Percentiles rank a stretch among this genome's conserved stretches.
Evolutionary conservation across 2,113 vertebrate species (phyloP).

Genomic region (Cacatua alba): DNA sequence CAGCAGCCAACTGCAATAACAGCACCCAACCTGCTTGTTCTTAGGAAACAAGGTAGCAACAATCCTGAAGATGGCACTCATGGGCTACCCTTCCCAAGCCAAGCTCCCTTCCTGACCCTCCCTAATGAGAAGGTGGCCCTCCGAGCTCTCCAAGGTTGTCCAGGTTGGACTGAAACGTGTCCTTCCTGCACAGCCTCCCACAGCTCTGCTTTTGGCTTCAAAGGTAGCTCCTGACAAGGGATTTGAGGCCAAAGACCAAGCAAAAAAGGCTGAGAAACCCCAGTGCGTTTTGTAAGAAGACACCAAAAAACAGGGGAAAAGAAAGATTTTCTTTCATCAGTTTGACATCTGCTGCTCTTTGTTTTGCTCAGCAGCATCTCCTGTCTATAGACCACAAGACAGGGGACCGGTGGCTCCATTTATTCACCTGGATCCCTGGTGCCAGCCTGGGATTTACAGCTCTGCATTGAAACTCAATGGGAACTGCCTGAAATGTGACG

Average conservation of each 20-base stretch:
- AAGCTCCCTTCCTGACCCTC: not conserved
- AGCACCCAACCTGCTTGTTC: not conserved
- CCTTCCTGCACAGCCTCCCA: not conserved
- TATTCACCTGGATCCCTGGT: not conserved
- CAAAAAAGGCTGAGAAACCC: not conserved
- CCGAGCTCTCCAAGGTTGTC: not conserved
- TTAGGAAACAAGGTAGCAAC: not conserved
- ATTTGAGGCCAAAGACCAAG: not conserved
- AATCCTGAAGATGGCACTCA: slow-evolving; percentile 68
- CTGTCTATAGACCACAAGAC: not conserved
- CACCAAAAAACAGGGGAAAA: not conserved
- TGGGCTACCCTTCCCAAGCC: slow-evolving; percentile 49
- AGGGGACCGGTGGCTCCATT: accelerated
- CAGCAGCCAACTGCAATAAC: not conserved
- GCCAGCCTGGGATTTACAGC: not conserved
- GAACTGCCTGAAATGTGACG: not conserved
- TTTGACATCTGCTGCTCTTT: not conserved
- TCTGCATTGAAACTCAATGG: accelerated
- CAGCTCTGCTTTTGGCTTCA: not conserved
- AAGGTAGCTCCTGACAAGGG: not conserved
- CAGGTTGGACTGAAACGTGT: accelerated
- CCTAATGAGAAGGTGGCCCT: not conserved
- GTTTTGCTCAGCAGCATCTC: not conserved
- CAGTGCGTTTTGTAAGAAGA: accelerated
- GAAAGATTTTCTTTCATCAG: not conserved